These are phyloP conservation scores for Rousettus leschenaultii DNA, from an alignment of 2,113 vertebrate species.

Conservation along the genomic window DNA sequence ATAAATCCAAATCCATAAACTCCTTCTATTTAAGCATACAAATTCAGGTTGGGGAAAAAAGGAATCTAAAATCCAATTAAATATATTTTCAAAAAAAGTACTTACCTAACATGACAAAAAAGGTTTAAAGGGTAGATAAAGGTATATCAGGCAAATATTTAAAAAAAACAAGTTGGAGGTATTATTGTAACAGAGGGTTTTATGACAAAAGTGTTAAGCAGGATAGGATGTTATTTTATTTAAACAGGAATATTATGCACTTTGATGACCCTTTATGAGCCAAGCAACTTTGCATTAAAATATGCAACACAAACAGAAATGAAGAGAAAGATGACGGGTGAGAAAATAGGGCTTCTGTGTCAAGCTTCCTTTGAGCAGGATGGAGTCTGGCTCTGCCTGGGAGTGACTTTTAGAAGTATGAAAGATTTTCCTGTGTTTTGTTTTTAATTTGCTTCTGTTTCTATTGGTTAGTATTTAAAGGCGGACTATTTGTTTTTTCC, in stretches of 20 bases:
- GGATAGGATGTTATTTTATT: neutral
- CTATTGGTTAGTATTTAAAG: neutral
- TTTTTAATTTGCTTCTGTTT: neutral
- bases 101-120: neutral
- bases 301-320: neutral
- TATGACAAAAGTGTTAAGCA: neutral
- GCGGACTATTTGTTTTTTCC: neutral
- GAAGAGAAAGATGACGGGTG: neutral
- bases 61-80: neutral
- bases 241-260: neutral
- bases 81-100: constrained; percentile 17
- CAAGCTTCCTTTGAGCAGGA: neutral
- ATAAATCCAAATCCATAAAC: neutral
- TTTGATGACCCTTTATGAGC: neutral
- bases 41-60: neutral
- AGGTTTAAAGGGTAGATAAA: neutral
- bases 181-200: neutral
- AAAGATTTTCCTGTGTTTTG: neutral
- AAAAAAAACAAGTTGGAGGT: neutral
- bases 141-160: neutral
- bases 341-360: neutral
- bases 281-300: neutral
- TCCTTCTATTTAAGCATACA: neutral
- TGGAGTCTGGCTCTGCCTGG: neutral
- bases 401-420: neutral